phyloP scores from a whole-genome alignment of 2,797 vertebrate genomes.

The Ataeniobius toweri region DNA sequence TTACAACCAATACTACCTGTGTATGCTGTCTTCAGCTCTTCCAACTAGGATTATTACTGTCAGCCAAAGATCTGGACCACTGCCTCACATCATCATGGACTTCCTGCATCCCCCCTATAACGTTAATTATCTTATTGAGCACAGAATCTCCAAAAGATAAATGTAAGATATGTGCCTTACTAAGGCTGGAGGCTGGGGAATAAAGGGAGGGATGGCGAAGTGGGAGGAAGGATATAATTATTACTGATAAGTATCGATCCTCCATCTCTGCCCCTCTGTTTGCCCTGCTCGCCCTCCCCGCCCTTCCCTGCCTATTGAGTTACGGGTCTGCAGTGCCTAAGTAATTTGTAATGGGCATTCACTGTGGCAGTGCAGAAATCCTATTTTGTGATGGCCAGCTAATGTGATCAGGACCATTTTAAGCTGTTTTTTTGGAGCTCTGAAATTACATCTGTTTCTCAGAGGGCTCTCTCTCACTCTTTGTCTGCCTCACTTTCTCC shows the following conservation, averaged over 20 bases:
- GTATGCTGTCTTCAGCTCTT: constrained; percentile 60
- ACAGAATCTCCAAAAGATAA: constrained; percentile 76
- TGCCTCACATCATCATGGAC: constrained; percentile 65
- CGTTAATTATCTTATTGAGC: constrained; percentile 79
- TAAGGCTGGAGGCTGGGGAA: constrained; percentile 57
- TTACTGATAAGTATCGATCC: constrained; percentile 86
- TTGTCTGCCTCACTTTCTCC: constrained; percentile 29
- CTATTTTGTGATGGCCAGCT: constrained; percentile 86
- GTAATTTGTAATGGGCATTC: constrained; percentile 89
- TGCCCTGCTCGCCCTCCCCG: constrained; percentile 61
- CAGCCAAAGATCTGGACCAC: constrained; percentile 58
- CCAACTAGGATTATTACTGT: constrained; percentile 38
- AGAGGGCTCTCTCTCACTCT: constrained; percentile 58
- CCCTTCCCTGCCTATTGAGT: constrained; percentile 82
- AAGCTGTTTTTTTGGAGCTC: constrained; percentile 81
- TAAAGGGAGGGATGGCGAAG: constrained; percentile 49
- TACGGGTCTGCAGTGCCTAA: constrained; percentile 84
- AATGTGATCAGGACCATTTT: constrained; percentile 89
- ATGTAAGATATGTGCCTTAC: constrained; percentile 76
- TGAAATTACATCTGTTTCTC: constrained; percentile 83
- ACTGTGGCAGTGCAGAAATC: constrained; percentile 89
- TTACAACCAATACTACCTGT: constrained; percentile 19
- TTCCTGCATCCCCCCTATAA: constrained; percentile 49
- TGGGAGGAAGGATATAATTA: constrained; percentile 83
- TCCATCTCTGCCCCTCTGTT: constrained; percentile 71